Conservation (phyloP, 2,113 vertebrate species). For the Pleuronectes platessa region DNA sequence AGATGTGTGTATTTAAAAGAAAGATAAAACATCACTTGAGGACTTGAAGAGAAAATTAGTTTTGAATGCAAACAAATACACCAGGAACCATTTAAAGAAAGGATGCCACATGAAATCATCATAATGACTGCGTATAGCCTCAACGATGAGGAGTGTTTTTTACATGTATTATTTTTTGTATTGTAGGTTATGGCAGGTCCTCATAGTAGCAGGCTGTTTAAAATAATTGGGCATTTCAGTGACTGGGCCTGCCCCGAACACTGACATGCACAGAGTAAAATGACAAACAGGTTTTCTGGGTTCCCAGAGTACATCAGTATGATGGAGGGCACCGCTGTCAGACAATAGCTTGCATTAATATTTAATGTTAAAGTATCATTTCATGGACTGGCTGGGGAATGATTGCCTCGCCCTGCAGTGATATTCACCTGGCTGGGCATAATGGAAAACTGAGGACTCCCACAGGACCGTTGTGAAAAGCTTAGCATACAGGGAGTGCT, state of each 20-base stretch:
- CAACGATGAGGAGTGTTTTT: not conserved
- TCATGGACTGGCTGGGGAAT: conserved; percentile 48
- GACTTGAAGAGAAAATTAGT: too few relatives aligned
- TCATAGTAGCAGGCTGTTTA: not conserved
- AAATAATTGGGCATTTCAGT: conserved; percentile 24
- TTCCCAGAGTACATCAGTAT: conserved; percentile 32
- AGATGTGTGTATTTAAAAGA: too few relatives aligned
- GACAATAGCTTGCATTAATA: conserved; percentile 67
- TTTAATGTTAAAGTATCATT: conserved; percentile 73
- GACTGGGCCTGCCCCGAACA: not conserved
- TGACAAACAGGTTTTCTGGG: conserved; percentile 40
- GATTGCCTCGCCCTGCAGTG: conserved; percentile 47
- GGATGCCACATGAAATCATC: too few relatives aligned
- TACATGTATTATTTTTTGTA: not conserved
- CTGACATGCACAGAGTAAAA: conserved; percentile 48
- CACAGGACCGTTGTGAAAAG: conserved; percentile 22
- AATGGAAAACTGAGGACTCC: conserved; percentile 39
- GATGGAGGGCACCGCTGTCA: conserved; percentile 31
- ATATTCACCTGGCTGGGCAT: conserved; percentile 44
- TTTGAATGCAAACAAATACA: too few relatives aligned
- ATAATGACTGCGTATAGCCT: too few relatives aligned
- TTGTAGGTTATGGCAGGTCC: not conserved
- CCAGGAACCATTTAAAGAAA: too few relatives aligned
- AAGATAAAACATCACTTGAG: too few relatives aligned
- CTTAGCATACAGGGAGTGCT: conserved; percentile 3